Evolutionary conservation across 2,888 invertebrate genomes (phyloP).

Genomic region (Unio pictorum): DNA sequence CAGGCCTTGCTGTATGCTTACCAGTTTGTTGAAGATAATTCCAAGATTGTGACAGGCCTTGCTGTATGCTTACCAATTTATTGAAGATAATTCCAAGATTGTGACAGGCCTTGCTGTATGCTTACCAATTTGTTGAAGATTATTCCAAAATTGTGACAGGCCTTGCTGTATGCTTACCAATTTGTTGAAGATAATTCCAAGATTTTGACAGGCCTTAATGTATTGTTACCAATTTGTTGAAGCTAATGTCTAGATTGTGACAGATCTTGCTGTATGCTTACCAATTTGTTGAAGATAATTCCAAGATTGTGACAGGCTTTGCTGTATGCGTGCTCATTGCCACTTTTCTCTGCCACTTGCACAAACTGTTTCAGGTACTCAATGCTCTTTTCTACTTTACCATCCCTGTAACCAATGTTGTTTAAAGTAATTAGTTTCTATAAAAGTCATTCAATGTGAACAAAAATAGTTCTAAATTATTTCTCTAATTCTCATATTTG

Average conservation of each 20-base stretch:
- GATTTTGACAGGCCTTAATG: constrained; percentile 68
- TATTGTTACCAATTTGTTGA: too few relatives aligned
- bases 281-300: too few relatives aligned
- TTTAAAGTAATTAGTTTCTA: neutral
- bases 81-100: constrained; percentile 66
- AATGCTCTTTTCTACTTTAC: constrained; percentile 66
- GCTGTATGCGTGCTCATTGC: constrained; percentile 66
- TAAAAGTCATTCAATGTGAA: neutral
- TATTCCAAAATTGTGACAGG: constrained; percentile 69
- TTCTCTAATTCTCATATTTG: too few relatives aligned
- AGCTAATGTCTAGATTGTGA: too few relatives aligned
- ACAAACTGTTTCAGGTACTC: constrained; percentile 68
- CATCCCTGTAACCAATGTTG: constrained; percentile 52
- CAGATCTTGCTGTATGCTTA: too few relatives aligned
- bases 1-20: constrained; percentile 67
- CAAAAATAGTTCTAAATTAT: too few relatives aligned
- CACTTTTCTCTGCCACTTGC: constrained; percentile 66
- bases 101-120: constrained; percentile 68
- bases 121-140: constrained; percentile 48
- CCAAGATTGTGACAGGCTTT: constrained; percentile 69
- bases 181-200: constrained; percentile 61
- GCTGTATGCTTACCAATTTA: constrained; percentile 53
- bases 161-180: constrained; percentile 61
- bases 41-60: constrained; percentile 69
- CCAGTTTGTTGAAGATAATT: constrained; percentile 46